Evolutionary conservation across 2,888 invertebrate genomes (phyloP).

Genomic region (Pandemis corylana): DNA sequence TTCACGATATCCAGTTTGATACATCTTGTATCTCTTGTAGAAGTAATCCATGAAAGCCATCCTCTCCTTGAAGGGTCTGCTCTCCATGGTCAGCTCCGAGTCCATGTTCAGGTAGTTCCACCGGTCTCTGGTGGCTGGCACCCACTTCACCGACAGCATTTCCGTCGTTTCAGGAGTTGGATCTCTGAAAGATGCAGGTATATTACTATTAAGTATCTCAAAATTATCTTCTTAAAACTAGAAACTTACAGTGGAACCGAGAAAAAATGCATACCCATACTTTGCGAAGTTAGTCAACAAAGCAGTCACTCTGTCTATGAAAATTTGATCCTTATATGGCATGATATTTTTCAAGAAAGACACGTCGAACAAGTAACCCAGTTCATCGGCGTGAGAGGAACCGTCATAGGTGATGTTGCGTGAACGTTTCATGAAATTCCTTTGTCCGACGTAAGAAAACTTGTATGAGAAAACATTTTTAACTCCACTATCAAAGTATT

Average conservation of each 20-base stretch:
- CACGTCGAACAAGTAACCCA: conserved; percentile 57
- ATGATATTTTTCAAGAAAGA: conserved; percentile 44
- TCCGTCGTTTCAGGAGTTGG: conserved; percentile 59
- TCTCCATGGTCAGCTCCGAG: conserved; percentile 50
- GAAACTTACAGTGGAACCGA: too few species aligned
- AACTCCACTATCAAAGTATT: conserved; percentile 48
- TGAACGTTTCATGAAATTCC: conserved; percentile 45
- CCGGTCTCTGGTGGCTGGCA: conserved; percentile 50
- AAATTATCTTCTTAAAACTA: too few species aligned
- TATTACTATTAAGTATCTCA: too few species aligned
- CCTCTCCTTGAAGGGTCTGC: conserved; percentile 53
- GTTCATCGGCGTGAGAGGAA: conserved; percentile 57
- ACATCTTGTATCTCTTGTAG: conserved; percentile 49
- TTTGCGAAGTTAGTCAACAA: conserved; percentile 67
- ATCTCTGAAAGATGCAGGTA: conserved; percentile 51
- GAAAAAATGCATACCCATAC: conserved; percentile 54
- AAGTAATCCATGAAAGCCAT: conserved; percentile 63
- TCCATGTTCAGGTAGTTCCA: conserved; percentile 50
- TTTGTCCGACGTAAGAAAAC: conserved; percentile 55
- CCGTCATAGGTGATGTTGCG: conserved; percentile 50
- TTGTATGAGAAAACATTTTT: conserved; percentile 52
- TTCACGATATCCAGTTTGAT: conserved; percentile 27
- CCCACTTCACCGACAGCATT: conserved; percentile 62
- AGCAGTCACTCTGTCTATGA: conserved; percentile 57
- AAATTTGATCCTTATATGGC: conserved; percentile 54